These are phyloP conservation scores for Drosophila bifasciata DNA, from an alignment of 1,140 invertebrate genomes.

Conservation along the genomic window DNA sequence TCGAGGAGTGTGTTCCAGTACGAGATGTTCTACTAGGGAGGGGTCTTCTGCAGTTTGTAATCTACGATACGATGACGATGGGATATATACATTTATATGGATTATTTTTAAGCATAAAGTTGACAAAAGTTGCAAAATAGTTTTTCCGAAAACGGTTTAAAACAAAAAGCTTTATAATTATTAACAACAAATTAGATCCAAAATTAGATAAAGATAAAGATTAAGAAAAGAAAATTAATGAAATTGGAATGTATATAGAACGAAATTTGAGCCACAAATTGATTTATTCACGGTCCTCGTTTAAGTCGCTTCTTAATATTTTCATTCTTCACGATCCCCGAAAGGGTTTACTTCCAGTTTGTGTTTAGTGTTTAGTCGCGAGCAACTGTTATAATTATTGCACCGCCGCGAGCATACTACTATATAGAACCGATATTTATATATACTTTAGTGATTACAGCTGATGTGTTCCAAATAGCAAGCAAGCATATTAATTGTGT, in stretches of 20 bases:
- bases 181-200: slow-evolving; percentile 16
- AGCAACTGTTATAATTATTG: slow-evolving; percentile 43
- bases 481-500: slow-evolving; percentile 54
- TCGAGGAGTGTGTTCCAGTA: slow-evolving; percentile 46
- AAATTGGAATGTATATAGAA: slow-evolving; percentile 40
- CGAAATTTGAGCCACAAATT: slow-evolving; percentile 16
- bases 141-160: slow-evolving; percentile 51
- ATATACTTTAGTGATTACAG: slow-evolving; percentile 49
- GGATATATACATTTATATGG: slow-evolving; percentile 41
- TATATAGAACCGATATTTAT: slow-evolving; percentile 10
- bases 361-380: slow-evolving; percentile 37
- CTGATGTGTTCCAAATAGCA: slow-evolving; percentile 72
- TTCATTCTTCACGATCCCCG: slow-evolving; percentile 1
- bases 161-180: slow-evolving; percentile 69
- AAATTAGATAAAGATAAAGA: slow-evolving; percentile 1
- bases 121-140: slow-evolving; percentile 32
- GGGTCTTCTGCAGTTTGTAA: slow-evolving; percentile 35
- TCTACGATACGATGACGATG: slow-evolving; percentile 9
- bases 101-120: slow-evolving; percentile 44
- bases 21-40: slow-evolving; percentile 68
- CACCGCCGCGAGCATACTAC: slow-evolving; percentile 12
- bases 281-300: slow-evolving; percentile 20
- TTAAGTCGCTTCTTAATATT: slow-evolving; percentile 36
- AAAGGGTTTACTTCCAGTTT: slow-evolving; percentile 34
- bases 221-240: slow-evolving; percentile 34